Evolutionary conservation across 2,113 vertebrate species (phyloP).

Genomic region (Thunnus maccoyii): DNA sequence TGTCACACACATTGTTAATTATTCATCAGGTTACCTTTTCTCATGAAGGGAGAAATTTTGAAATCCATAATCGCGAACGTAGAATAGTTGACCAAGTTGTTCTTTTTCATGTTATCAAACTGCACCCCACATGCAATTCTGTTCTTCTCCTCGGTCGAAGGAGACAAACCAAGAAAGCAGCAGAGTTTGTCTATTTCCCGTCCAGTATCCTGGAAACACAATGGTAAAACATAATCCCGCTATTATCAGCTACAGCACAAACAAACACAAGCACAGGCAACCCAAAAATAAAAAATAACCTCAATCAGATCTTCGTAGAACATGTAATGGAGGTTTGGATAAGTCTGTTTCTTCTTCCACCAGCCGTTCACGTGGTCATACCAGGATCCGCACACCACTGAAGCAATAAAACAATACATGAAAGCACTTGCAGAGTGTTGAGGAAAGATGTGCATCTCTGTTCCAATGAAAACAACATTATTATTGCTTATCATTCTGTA

Average conservation of each 20-base stretch:
- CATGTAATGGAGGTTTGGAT: slow-evolving; percentile 73
- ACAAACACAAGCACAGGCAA: background rate
- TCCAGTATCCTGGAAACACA: slow-evolving; percentile 77
- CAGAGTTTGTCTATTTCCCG: slow-evolving; percentile 80
- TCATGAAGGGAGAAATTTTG: slow-evolving; percentile 79
- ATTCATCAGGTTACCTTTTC: slow-evolving; percentile 77
- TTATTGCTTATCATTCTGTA: background rate
- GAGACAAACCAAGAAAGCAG: slow-evolving; percentile 83
- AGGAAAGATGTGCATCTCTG: too few relatives aligned
- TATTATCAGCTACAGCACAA: too few relatives aligned
- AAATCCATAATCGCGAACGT: slow-evolving; percentile 55
- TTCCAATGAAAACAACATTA: background rate
- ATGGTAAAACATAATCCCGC: background rate
- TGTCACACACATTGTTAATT: background rate
- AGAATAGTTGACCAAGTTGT: slow-evolving; percentile 82
- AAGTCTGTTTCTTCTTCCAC: slow-evolving; percentile 87
- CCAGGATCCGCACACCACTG: slow-evolving; percentile 87
- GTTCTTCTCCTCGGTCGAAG: slow-evolving; percentile 56
- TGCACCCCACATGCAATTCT: slow-evolving; percentile 76
- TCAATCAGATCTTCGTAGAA: slow-evolving; percentile 90
- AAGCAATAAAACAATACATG: background rate
- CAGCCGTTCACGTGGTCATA: slow-evolving; percentile 85
- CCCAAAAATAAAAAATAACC: slow-evolving; percentile 24
- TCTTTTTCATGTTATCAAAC: slow-evolving; percentile 87
- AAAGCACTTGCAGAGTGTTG: background rate